These are phyloP conservation scores for Bursaphelenchus mucronatus DNA, from an alignment of 1,140 invertebrate species.

Conservation along the genomic window DNA sequence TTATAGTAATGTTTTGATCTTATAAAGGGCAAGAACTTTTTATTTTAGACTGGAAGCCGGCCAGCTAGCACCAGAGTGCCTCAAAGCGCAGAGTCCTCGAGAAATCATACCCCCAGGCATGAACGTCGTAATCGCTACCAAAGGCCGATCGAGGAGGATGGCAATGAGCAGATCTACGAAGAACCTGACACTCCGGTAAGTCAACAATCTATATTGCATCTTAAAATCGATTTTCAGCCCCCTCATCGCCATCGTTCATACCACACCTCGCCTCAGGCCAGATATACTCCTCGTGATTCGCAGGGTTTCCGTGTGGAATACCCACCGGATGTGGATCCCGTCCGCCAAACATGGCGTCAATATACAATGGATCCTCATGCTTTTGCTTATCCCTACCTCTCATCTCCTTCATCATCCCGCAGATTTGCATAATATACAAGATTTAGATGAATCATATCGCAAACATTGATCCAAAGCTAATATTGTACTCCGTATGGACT, in stretches of 20 bases:
- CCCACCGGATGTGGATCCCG: conserved; percentile 9
- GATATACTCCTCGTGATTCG: conserved; percentile 13
- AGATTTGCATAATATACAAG: neutral
- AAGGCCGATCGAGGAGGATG: conserved; percentile 19
- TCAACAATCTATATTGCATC: conserved; percentile 3
- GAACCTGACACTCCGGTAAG: conserved; percentile 41
- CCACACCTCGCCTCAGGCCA: neutral
- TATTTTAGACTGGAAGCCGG: neutral
- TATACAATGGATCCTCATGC: conserved; percentile 16
- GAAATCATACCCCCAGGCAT: conserved; percentile 28
- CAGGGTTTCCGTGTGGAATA: conserved; percentile 26
- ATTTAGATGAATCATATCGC: neutral
- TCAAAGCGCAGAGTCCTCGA: conserved; percentile 5
- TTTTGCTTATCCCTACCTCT: neutral
- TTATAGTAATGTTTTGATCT: neutral
- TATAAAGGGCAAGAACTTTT: too few species aligned
- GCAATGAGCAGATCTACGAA: conserved; percentile 42
- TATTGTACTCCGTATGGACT: conserved; percentile 1
- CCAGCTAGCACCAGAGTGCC: conserved; percentile 17
- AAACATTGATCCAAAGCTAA: conserved; percentile 3
- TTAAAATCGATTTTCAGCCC: conserved; percentile 2
- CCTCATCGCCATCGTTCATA: neutral
- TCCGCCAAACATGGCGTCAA: conserved; percentile 26
- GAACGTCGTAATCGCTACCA: conserved; percentile 29
- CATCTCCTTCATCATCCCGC: conserved; percentile 2